phyloP scores from a whole-genome alignment of 2,797 vertebrate genomes.

The Ibycter americanus region DNA sequence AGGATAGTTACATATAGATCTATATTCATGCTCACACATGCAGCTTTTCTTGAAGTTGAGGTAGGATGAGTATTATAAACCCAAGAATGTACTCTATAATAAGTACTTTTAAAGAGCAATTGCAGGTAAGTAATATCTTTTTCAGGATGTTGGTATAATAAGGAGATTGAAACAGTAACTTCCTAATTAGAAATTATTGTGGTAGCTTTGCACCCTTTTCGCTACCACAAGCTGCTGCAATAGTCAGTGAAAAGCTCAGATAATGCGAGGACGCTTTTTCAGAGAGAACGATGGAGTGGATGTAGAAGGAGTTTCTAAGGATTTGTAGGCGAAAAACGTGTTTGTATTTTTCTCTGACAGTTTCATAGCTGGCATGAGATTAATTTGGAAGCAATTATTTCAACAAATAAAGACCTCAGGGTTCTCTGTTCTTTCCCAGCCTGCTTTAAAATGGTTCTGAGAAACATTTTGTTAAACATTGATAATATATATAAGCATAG shows the following conservation, averaged over 20 bases:
- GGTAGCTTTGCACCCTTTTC: not conserved
- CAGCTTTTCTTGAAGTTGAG: not conserved
- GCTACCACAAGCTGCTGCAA: not conserved
- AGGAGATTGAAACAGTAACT: not conserved
- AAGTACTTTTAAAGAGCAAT: not conserved
- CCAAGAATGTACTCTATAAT: not conserved
- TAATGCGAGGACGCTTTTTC: not conserved
- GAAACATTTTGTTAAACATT: not conserved
- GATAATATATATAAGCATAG: not conserved
- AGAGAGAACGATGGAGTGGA: not conserved
- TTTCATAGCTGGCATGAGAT: not conserved
- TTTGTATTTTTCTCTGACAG: not conserved
- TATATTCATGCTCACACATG: not conserved
- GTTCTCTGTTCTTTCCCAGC: not conserved
- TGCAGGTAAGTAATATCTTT: conserved; percentile 29
- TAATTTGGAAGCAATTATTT: not conserved
- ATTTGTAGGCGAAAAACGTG: not conserved
- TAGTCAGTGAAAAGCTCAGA: not conserved
- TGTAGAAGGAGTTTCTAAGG: not conserved
- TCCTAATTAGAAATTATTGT: not conserved
- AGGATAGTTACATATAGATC: not conserved
- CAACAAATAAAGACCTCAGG: not conserved
- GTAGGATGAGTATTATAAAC: not conserved
- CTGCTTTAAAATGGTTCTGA: not conserved
- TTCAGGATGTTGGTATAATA: not conserved